phyloP scores from a whole-genome alignment of 2,888 invertebrate species.

The Adela reaumurella region DNA sequence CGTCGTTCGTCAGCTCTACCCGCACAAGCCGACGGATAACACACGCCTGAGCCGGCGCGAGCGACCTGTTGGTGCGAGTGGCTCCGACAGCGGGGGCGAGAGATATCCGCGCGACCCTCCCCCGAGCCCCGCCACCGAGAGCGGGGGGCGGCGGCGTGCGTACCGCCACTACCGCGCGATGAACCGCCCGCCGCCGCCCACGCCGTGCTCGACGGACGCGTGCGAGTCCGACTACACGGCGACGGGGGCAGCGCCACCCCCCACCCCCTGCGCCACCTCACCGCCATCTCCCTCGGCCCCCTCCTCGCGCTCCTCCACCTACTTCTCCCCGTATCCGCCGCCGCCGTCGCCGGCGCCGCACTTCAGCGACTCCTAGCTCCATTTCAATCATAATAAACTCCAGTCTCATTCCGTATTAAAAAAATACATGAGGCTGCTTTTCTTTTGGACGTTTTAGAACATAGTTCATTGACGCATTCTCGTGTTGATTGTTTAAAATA shows the following conservation, averaged over 20 bases:
- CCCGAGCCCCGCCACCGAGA: conserved; percentile 81
- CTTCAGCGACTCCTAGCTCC: neutral
- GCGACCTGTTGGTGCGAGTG: conserved; percentile 24
- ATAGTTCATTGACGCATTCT: too few relatives aligned
- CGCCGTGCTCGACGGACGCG: conserved; percentile 91
- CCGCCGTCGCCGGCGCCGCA: conserved; percentile 78
- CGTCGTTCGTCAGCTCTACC: conserved; percentile 13
- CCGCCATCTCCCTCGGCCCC: conserved; percentile 55
- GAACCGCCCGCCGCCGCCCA: conserved; percentile 87
- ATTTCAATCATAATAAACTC: too few relatives aligned
- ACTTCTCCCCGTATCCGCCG: conserved; percentile 76
- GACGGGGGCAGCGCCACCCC: conserved; percentile 62
- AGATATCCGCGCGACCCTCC: conserved; percentile 87
- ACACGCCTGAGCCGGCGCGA: conserved; percentile 11
- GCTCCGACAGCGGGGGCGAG: conserved; percentile 64
- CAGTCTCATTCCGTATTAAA: too few relatives aligned
- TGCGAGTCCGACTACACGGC: conserved; percentile 74
- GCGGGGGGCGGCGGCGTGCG: conserved; percentile 62
- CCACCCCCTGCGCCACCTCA: conserved; percentile 61
- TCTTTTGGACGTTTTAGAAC: too few relatives aligned
- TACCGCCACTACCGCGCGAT: conserved; percentile 74
- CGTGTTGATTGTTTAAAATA: too few relatives aligned
- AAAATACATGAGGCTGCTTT: too few relatives aligned
- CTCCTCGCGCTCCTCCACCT: conserved; percentile 73
- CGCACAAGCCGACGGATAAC: neutral